phyloP scores from a whole-genome alignment of 1,140 invertebrate genomes.

The Hestina assimilis region DNA sequence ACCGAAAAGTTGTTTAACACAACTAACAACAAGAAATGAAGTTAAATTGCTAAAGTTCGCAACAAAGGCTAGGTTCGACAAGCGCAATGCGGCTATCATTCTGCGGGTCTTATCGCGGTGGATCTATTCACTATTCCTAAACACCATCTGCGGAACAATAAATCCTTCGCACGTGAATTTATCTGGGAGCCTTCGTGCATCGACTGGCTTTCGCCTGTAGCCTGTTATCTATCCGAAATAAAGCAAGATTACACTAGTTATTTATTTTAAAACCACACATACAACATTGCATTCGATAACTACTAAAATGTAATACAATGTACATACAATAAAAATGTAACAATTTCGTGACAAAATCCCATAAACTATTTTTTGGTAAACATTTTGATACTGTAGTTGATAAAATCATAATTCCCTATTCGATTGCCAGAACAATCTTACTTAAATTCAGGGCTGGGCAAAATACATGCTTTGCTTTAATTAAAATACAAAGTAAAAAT shows the following conservation, averaged over 20 bases:
- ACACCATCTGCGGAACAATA: conserved; percentile 27
- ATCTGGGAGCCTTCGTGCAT: conserved; percentile 20
- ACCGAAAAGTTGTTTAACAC: background rate
- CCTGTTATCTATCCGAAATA: conserved; percentile 2
- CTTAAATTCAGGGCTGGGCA: no score
- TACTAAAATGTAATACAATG: no score
- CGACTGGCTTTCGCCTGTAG: conserved; percentile 2
- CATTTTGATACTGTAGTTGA: no score
- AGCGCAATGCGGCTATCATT: conserved; percentile 18
- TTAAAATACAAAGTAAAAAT: no score
- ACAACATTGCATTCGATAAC: background rate
- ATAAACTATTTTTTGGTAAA: no score
- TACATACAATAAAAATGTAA: no score
- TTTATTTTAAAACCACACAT: conserved; percentile 7
- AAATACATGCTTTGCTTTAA: no score
- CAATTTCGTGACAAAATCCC: no score
- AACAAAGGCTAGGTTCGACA: conserved; percentile 4
- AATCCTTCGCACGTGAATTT: conserved; percentile 24
- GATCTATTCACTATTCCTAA: conserved; percentile 30
- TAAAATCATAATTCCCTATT: no score
- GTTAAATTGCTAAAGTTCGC: conserved; percentile 5
- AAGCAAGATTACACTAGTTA: conserved; percentile 10
- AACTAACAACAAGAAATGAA: conserved; percentile 8
- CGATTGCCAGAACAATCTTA: no score
- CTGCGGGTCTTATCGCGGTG: conserved; percentile 10